These are phyloP conservation scores for Drosophila eohydei DNA, from an alignment of 2,888 invertebrate species.

Conservation along the genomic window DNA sequence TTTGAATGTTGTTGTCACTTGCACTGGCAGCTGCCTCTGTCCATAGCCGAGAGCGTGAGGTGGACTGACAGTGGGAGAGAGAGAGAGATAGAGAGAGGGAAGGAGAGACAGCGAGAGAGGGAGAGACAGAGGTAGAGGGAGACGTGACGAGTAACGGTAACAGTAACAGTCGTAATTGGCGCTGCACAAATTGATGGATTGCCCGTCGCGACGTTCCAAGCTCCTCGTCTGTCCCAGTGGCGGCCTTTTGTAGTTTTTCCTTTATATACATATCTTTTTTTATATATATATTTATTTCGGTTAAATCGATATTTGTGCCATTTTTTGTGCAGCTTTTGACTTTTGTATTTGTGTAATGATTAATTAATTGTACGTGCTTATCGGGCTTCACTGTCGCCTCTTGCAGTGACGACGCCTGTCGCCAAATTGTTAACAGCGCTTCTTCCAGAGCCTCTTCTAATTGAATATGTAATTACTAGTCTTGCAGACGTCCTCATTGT, in stretches of 20 bases:
- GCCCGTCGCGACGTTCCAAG: constrained; percentile 76
- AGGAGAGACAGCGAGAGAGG: constrained; percentile 13
- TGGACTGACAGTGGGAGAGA: too few species aligned
- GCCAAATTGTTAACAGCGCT: constrained; percentile 58
- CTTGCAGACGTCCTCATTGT: constrained; percentile 40
- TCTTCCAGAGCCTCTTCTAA: constrained; percentile 34
- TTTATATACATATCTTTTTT: constrained; percentile 32
- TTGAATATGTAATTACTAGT: constrained; percentile 65
- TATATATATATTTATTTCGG: constrained; percentile 36
- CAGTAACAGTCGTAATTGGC: constrained; percentile 80
- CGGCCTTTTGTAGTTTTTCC: constrained; percentile 65
- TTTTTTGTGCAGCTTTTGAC: constrained; percentile 65
- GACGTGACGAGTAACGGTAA: constrained; percentile 76
- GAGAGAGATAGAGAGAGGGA: background rate
- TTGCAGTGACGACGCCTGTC: constrained; percentile 46
- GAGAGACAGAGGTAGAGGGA: constrained; percentile 2
- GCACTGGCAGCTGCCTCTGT: constrained; percentile 49
- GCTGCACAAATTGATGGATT: constrained; percentile 83
- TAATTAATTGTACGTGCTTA: constrained; percentile 70
- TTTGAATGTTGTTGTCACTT: constrained; percentile 55
- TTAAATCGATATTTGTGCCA: constrained; percentile 72
- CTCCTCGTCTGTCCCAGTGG: constrained; percentile 40
- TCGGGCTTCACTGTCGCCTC: constrained; percentile 48
- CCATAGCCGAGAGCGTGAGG: background rate
- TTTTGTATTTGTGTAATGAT: constrained; percentile 68